A percentile compares a stretch with the other conserved stretches of the same genome.
phyloP scores from a whole-genome alignment of 2,797 vertebrate genomes.

The Neoniphon sammara region DNA sequence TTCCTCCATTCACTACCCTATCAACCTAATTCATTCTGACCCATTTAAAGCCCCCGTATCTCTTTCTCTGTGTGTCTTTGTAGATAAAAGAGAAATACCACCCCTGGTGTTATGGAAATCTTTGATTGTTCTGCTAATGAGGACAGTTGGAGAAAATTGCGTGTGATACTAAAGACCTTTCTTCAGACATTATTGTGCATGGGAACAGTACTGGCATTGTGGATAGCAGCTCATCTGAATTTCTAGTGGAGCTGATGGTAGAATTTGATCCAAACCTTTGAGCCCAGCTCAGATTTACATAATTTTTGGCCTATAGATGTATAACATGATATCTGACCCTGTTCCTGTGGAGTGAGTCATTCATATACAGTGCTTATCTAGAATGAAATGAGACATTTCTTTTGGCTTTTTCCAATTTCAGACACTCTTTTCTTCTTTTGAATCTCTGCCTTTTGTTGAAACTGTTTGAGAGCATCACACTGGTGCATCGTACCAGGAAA shows the following conservation, averaged over 20 bases:
- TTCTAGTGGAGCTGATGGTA: not conserved
- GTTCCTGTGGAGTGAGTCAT: not conserved
- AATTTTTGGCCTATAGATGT: not conserved
- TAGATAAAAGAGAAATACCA: not conserved
- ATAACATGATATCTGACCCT: no score
- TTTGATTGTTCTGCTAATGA: not conserved
- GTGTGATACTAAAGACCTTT: not conserved
- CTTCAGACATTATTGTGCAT: not conserved
- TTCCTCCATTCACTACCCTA: no score
- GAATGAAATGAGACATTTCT: not conserved
- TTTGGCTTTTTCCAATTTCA: not conserved
- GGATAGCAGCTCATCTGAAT: not conserved
- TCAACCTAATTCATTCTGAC: constrained; percentile 7
- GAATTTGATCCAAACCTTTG: not conserved
- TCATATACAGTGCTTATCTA: not conserved
- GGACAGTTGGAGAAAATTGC: not conserved
- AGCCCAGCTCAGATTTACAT: not conserved
- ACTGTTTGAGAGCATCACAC: constrained; percentile 52
- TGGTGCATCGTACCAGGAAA: constrained; percentile 70
- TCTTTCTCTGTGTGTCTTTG: not conserved
- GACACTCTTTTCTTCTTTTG: constrained; percentile 16
- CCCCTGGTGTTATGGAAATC: not conserved
- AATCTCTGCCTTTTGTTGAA: constrained; percentile 61
- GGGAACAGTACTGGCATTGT: not conserved
- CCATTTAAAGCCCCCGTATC: constrained; percentile 43